Evolutionary conservation across 2,113 vertebrate genomes (phyloP).

Genomic region (Agapornis roseicollis): DNA sequence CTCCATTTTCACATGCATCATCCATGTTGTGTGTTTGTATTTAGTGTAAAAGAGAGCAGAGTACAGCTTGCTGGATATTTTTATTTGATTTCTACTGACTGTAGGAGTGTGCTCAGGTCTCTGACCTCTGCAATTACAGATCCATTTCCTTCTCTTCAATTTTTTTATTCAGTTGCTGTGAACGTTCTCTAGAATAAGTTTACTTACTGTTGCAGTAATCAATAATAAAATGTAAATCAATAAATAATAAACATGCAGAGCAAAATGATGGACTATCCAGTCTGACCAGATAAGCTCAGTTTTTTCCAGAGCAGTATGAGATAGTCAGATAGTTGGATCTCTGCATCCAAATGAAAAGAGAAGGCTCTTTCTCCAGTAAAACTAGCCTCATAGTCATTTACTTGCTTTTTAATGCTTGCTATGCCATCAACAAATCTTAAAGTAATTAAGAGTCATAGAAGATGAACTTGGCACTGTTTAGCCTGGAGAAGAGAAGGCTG

Average conservation of each 20-base stretch:
- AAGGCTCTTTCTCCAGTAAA: background rate
- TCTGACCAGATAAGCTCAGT: background rate
- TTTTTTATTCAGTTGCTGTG: background rate
- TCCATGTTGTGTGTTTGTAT: background rate
- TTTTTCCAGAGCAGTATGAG: background rate
- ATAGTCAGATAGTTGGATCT: background rate
- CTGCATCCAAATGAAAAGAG: background rate
- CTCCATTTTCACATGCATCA: background rate
- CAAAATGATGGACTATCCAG: background rate
- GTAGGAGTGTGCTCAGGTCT: background rate
- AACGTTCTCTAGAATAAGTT: background rate
- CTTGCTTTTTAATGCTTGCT: background rate
- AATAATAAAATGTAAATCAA: background rate
- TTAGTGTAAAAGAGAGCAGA: background rate
- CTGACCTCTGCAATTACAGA: background rate
- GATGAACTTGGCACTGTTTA: too few species aligned
- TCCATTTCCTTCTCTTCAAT: background rate
- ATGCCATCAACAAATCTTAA: background rate
- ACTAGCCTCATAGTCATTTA: background rate
- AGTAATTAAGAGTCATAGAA: background rate
- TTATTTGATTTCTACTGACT: background rate
- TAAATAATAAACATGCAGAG: background rate
- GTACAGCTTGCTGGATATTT: background rate
- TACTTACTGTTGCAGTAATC: background rate
- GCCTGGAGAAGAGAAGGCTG: too few species aligned